Conservation (phyloP, 2,113 vertebrate species). For the Myrmophylax atrothorax region DNA sequence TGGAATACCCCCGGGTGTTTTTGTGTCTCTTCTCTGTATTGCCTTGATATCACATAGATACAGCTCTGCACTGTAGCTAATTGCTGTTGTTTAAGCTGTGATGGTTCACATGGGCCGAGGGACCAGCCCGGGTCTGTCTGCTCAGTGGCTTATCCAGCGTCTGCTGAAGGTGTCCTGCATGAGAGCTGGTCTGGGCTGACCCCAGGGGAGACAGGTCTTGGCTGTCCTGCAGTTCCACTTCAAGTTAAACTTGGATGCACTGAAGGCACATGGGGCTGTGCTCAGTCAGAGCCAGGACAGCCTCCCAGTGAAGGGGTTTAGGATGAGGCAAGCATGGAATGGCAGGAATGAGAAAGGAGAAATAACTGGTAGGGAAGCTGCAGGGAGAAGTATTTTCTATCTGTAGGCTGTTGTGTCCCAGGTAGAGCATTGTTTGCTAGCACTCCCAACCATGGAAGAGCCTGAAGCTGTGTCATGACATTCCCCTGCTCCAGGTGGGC, state of each 20-base stretch:
- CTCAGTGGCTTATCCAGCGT: background rate
- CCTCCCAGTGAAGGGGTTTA: background rate
- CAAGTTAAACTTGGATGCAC: background rate
- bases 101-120: background rate
- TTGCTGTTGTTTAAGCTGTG: background rate
- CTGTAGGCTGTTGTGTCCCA: background rate
- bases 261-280: no score
- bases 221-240: background rate
- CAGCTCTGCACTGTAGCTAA: background rate
- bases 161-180: background rate
- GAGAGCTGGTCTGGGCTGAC: background rate
- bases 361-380: background rate
- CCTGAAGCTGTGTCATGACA: fast-evolving
- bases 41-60: background rate
- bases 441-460: fast-evolving
- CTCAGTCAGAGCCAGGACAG: background rate
- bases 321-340: background rate
- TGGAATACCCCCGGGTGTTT: background rate
- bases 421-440: background rate
- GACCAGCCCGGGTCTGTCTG: background rate
- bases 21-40: background rate
- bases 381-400: background rate
- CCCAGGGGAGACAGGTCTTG: background rate
- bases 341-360: background rate
- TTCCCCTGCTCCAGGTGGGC: background rate